These are phyloP conservation scores for Dilophus febrilis DNA, from an alignment of 2,888 invertebrate genomes.

Conservation along the genomic window DNA sequence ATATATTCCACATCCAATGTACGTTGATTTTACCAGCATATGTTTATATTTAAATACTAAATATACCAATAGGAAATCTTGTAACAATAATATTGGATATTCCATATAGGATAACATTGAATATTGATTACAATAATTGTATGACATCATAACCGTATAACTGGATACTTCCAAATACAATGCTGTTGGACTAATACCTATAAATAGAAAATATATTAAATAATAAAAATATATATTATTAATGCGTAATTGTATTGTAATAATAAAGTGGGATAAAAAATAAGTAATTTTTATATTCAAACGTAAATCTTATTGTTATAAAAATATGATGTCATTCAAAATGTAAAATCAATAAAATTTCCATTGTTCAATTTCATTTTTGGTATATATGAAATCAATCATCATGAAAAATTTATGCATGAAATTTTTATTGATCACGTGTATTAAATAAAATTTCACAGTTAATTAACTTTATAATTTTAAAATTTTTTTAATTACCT, in stretches of 20 bases:
- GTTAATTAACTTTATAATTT: too few species aligned
- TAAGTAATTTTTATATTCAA: too few species aligned
- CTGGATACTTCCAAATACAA: constrained; percentile 37
- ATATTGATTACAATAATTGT: constrained; percentile 60
- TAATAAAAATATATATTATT: not conserved
- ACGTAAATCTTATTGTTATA: too few species aligned
- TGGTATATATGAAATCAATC: too few species aligned
- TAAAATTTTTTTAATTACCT: too few species aligned
- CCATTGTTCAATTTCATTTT: constrained; percentile 28
- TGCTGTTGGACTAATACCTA: constrained; percentile 26
- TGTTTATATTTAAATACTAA: constrained; percentile 51
- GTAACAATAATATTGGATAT: constrained; percentile 61
- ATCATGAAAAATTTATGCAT: too few species aligned
- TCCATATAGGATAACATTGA: constrained; percentile 63
- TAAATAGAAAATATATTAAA: constrained; percentile 5
- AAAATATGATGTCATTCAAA: too few species aligned
- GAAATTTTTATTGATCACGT: too few species aligned
- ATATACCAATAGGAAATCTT: constrained; percentile 56
- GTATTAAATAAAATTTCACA: too few species aligned
- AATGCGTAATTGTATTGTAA: not conserved
- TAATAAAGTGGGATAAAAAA: constrained; percentile 5
- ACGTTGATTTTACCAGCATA: constrained; percentile 30
- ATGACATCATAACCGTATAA: constrained; percentile 63
- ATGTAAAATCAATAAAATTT: too few species aligned
- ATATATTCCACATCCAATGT: constrained; percentile 28